Conservation (phyloP, 1,140 invertebrate genomes). For the Drosophila jambulina region DNA sequence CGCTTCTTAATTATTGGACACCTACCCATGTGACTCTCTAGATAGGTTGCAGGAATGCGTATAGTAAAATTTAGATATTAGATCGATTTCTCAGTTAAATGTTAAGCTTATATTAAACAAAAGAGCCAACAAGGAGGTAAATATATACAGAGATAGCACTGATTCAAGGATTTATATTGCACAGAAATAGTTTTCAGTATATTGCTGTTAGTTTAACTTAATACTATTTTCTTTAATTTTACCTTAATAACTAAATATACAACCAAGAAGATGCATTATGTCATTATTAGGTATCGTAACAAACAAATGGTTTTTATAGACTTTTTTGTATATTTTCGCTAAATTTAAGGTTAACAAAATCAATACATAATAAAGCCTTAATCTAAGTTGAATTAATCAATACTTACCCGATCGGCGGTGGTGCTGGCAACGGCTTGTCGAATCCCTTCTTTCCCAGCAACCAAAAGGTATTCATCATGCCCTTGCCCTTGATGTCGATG, state of each 20-base stretch:
- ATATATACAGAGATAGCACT: background rate
- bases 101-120: too few relatives aligned
- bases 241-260: background rate
- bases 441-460: constrained; percentile 95
- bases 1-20: background rate
- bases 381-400: background rate
- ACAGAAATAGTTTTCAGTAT: background rate
- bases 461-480: constrained; percentile 96
- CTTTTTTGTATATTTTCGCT: too few relatives aligned
- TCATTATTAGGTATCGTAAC: too few relatives aligned
- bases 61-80: background rate
- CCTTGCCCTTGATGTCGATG: constrained; percentile 95
- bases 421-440: constrained; percentile 92
- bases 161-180: background rate
- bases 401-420: constrained; percentile 91
- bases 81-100: background rate
- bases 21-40: constrained; percentile 84
- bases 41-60: background rate
- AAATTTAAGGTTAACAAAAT: background rate
- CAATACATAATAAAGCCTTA: background rate
- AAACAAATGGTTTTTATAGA: background rate
- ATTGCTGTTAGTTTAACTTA: background rate
- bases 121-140: too few relatives aligned
- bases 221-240: too few relatives aligned
- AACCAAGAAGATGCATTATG: background rate